Evolutionary conservation across 92 coral and sea anemone genomes (phyloP), one percentile per base, ranked within the genome.

Genomic region (Metridium senile): DNA sequence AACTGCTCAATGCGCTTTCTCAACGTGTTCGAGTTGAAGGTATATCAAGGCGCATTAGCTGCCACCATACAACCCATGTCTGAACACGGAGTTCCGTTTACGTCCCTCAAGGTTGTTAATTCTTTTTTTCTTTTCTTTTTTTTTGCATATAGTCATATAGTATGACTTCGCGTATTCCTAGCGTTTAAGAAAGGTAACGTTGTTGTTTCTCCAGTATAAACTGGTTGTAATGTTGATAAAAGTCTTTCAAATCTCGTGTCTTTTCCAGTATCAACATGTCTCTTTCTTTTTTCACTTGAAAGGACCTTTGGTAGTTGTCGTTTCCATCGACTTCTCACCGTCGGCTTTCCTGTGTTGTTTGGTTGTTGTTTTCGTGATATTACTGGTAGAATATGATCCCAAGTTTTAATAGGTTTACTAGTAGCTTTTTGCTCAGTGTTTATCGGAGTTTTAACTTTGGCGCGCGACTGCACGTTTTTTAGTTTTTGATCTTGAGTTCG

Each of bases 161-260:
- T 63, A 28, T 30, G 20, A 29, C 54, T 35, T 1, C 54, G 68
- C 3, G 1, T 33, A 22, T 58, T 16, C 19, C 56, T 74, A 29
- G 33, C 1, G 16, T n/a, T 11, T 1, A 35, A 0, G 10, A 29
- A 29, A 39, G 31, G 19, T 26, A 16, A 20, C 23, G 58, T 8
- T 61, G 29, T 71, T 58, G 21, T 34, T 16, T 57, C 72, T 53
- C 84, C 88, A 10, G 30, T 71, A 32, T 70, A 64, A 33, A 49
- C 33, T 19, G 79, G 66, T 27, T 78, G 58, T 62, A 88, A 64
- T 26, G 83, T 43, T 1, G 93, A 88, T 18, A 88, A 53, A 13
- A 88, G 84, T 27, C 71, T 84, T 62, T 84, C 76, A 81, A 88
- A 88, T 49, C 93, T 64, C 1, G 89, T 79, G 30, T 88, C 93